Evolutionary conservation across 92 coral and sea anemone genomes (phyloP), one percentile per base, ranked within the genome.

Genomic region (Bergia puertoricense): DNA sequence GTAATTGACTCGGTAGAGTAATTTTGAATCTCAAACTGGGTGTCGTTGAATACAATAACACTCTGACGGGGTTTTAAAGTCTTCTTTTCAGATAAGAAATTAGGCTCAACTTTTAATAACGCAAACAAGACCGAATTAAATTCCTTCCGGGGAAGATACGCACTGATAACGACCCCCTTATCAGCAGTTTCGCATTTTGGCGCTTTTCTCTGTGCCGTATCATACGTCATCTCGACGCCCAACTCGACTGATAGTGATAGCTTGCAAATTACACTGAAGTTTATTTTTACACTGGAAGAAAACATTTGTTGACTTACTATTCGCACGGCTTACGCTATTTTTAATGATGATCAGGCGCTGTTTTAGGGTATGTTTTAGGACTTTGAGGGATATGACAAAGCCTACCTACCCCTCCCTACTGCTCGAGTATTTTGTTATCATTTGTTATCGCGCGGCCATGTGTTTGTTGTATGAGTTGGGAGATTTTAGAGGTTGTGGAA

Each of bases 81-180:
- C 74, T 23, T 46, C 57, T 84, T 68, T 13, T 46, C 42, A 45
- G 79, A 84, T 84, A 84, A 69, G 86, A 20, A 43, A 66, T 66
- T 11, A 66, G 45, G 78, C 66, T 38, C 36, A 71, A 69, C 78
- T 84, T 71, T 84, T 84, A 84, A 71, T 84, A 84, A 84, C 87
- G 87, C 66, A 23, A 68, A 16, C 43, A 72, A 36, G 67, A 44
- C 87, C 79, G 45, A 84, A 69, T 82, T 22, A 18, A 82, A 84
- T 84, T 84, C 79, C 87, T 84, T 69, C 87, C 87, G 78, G 87
- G 75, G 87, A 84, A 84, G 87, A 84, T 46, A 84, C 8, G 37
- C 22, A n/a, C 43, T 72, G 87, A 84, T 84, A 84, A 72, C 79
- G 44, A 48, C 65, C 16, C 65, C 15, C 68, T 84, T 84, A 84